These are phyloP conservation scores for Alcis repandata DNA, from an alignment of 2,888 invertebrate genomes.

Conservation along the genomic window DNA sequence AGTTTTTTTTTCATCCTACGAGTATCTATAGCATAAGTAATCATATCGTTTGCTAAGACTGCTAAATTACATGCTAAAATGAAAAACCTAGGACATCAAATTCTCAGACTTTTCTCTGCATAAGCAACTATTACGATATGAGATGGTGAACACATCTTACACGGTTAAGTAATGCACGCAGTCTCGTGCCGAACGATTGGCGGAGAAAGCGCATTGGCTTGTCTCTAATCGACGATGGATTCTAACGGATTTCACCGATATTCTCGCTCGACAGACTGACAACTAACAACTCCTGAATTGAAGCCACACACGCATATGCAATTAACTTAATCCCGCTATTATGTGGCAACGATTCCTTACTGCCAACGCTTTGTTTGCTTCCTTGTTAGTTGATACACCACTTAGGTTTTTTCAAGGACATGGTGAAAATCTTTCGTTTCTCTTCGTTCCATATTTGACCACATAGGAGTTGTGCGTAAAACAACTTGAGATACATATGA, in stretches of 20 bases:
- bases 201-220: constrained; percentile 65
- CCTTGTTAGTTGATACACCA: too few species aligned
- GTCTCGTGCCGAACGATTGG: constrained; percentile 57
- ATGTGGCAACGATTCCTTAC: constrained; percentile 3
- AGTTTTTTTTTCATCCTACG: too few species aligned
- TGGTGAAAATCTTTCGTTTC: too few species aligned
- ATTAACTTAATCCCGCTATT: constrained; percentile 42
- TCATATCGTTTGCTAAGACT: neutral
- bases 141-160: constrained; percentile 43
- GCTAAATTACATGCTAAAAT: neutral
- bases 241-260: constrained; percentile 71
- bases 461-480: too few species aligned
- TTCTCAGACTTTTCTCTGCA: constrained; percentile 13
- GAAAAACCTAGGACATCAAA: neutral
- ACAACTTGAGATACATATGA: too few species aligned
- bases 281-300: constrained; percentile 60
- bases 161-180: constrained; percentile 55
- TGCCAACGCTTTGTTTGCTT: neutral
- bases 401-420: too few species aligned
- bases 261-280: constrained; percentile 48
- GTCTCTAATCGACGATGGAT: constrained; percentile 57
- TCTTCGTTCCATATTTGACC: too few species aligned
- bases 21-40: neutral
- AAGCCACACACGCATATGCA: constrained; percentile 60
- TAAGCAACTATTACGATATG: constrained; percentile 37